Percentiles rank a stretch among this genome's conserved stretches.
Conservation (phyloP, 2,797 vertebrate species). For the Syncerus caffer region DNA sequence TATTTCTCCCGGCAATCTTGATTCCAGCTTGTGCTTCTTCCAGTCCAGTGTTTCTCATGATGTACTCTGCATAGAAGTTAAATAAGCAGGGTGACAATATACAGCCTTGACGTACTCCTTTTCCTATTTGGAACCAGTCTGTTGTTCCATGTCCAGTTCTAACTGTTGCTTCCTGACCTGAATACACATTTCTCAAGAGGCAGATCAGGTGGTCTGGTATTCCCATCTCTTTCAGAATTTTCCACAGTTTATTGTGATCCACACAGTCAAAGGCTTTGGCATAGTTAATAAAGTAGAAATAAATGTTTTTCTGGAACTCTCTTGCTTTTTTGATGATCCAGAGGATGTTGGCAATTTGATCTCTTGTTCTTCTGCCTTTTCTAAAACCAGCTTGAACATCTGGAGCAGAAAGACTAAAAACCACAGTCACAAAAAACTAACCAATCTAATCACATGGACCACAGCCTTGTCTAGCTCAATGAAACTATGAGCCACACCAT, state of each 20-base stretch:
- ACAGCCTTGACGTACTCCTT: background rate
- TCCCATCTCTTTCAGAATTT: background rate
- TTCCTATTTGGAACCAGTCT: background rate
- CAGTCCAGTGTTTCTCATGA: background rate
- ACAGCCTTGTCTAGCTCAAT: background rate
- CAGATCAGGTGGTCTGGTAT: background rate
- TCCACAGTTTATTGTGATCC: background rate
- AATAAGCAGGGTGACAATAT: background rate
- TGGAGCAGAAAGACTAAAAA: background rate
- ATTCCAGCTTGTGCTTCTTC: background rate
- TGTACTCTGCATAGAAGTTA: background rate
- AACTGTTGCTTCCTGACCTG: background rate
- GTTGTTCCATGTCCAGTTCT: background rate
- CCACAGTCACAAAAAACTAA: background rate
- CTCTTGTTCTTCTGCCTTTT: background rate
- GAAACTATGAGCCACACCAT: background rate
- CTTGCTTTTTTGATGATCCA: background rate
- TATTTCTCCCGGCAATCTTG: background rate
- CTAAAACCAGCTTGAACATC: background rate
- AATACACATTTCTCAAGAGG: background rate
- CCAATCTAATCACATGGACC: background rate
- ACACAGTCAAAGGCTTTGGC: background rate
- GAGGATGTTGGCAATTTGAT: background rate
- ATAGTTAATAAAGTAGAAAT: background rate
- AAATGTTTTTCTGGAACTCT: background rate